phyloP scores from a whole-genome alignment of 2,888 invertebrate genomes.

The Coremacera marginata region DNA sequence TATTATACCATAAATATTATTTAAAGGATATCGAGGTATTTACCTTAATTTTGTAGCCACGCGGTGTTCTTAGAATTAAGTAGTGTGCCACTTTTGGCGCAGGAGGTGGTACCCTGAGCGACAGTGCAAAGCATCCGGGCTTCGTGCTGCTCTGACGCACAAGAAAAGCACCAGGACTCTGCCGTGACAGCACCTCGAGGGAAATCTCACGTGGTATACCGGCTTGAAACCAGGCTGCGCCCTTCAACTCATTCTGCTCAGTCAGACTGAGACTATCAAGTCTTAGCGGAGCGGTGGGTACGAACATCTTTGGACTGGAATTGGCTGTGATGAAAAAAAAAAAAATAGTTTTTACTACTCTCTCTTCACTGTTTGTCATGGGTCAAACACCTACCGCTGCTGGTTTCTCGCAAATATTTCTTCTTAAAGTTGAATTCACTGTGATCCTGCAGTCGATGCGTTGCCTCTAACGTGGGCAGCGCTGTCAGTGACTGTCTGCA shows the following conservation, averaged over 20 bases:
- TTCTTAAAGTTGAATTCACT: slow-evolving; percentile 65
- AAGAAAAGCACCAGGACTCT: slow-evolving; percentile 94
- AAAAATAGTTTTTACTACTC: not conserved
- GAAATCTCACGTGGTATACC: slow-evolving; percentile 96
- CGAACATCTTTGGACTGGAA: slow-evolving; percentile 71
- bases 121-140: slow-evolving; percentile 92
- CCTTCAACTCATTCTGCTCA: slow-evolving; percentile 84
- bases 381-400: slow-evolving; percentile 62
- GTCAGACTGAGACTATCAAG: slow-evolving; percentile 77
- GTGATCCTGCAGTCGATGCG: slow-evolving; percentile 64
- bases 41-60: slow-evolving; percentile 95
- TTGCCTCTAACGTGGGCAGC: slow-evolving; percentile 61
- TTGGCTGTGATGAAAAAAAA: slow-evolving; percentile 58
- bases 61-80: slow-evolving; percentile 87
- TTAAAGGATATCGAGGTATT: slow-evolving; percentile 40
- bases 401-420: slow-evolving; percentile 68
- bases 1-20: too few relatives aligned
- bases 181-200: slow-evolving; percentile 88
- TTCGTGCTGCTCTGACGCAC: slow-evolving; percentile 95
- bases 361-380: not conserved
- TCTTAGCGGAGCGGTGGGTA: slow-evolving; percentile 66
- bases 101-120: slow-evolving; percentile 89
- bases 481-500: slow-evolving; percentile 68
- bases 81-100: slow-evolving; percentile 91
- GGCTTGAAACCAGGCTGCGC: slow-evolving; percentile 96